These are phyloP conservation scores for Oncorhynchus clarkii DNA, from an alignment of 2,113 vertebrate genomes.

Conservation along the genomic window DNA sequence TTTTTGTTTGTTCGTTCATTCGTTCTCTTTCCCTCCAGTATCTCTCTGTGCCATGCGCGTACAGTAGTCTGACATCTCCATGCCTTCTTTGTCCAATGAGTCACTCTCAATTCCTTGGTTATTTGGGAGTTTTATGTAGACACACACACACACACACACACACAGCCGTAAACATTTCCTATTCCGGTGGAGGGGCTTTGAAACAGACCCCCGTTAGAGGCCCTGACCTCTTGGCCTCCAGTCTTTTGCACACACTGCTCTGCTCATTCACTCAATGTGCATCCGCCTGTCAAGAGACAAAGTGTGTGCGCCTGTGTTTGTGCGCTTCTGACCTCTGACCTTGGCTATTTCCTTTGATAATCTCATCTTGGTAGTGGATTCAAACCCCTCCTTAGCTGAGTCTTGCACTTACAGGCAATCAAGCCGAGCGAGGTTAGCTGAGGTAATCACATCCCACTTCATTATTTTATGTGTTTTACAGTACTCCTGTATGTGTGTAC, in stretches of 20 bases:
- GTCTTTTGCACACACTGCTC: neutral
- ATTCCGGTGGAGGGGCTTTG: neutral
- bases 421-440: neutral
- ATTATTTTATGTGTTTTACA: neutral
- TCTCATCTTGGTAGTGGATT: too few relatives aligned
- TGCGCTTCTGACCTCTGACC: neutral
- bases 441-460: neutral
- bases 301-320: neutral
- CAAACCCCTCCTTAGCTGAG: too few relatives aligned
- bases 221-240: neutral
- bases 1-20: neutral
- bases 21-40: neutral
- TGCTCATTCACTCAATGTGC: neutral
- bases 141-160: neutral
- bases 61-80: slow-evolving; percentile 37
- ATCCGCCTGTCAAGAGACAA: neutral
- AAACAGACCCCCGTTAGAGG: neutral
- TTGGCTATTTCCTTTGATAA: too few relatives aligned
- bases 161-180: neutral
- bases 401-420: neutral
- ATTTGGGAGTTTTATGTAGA: neutral
- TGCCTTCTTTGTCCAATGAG: neutral
- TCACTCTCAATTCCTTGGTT: neutral
- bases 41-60: slow-evolving; percentile 3
- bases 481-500: neutral